Evolutionary conservation across 2,113 vertebrate genomes (phyloP).

Genomic region (Theristicus caerulescens): DNA sequence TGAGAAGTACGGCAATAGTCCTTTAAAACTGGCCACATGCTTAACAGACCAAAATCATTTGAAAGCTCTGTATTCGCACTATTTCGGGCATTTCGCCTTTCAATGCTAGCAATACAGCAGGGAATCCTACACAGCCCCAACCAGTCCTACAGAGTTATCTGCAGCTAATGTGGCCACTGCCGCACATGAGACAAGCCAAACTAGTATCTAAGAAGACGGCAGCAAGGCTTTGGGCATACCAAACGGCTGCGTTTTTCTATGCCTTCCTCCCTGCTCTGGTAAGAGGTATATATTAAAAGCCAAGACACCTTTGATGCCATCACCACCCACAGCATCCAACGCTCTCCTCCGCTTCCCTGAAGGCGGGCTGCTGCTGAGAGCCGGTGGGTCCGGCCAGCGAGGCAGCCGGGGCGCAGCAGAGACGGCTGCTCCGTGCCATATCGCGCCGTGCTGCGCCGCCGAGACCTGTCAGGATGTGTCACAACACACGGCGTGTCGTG

Average conservation of each 20-base stretch:
- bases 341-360: fast-evolving
- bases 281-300: neutral
- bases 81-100: neutral
- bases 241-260: fast-evolving
- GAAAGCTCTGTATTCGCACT: neutral
- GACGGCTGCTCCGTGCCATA: neutral
- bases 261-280: neutral
- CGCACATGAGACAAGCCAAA: neutral
- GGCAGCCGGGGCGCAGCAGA: neutral
- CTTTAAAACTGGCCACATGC: neutral
- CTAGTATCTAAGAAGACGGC: fast-evolving
- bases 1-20: neutral
- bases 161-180: neutral
- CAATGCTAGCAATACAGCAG: neutral
- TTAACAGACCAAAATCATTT: neutral
- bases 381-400: fast-evolving
- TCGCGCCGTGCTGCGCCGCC: neutral
- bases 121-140: fast-evolving
- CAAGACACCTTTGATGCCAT: neutral
- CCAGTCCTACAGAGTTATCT: neutral
- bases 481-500: conserved; percentile 2
- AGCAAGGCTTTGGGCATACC: neutral
- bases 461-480: conserved; percentile 13
- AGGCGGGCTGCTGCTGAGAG: fast-evolving
- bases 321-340: neutral